Percentiles rank a stretch among this genome's conserved stretches.
Conservation (phyloP, 2,888 invertebrate species). For the Heteropelma amictum region DNA sequence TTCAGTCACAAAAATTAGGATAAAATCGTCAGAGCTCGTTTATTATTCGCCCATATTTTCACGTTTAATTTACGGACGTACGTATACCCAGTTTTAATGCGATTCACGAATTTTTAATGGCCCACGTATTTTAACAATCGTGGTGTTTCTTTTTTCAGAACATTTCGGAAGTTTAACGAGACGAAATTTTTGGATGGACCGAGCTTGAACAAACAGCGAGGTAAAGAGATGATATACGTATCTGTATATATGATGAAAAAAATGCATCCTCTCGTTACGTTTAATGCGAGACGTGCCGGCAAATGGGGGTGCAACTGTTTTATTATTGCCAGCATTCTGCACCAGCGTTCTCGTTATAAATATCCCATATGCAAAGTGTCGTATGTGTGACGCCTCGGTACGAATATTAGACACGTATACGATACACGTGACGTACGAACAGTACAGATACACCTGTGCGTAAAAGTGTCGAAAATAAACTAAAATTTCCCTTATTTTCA, state of each 20-base stretch:
- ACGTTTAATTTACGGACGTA: no score
- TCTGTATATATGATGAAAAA: no score
- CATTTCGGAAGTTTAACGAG: slow-evolving; percentile 27
- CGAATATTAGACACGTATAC: slow-evolving; percentile 1
- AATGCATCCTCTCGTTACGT: slow-evolving; percentile 53
- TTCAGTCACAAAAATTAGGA: no score
- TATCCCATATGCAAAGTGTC: slow-evolving; percentile 32
- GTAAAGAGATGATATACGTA: not conserved
- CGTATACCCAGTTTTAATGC: no score
- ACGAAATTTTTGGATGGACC: slow-evolving; percentile 15
- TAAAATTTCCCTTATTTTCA: no score
- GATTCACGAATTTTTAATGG: not conserved
- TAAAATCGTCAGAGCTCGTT: no score
- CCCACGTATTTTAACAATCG: slow-evolving; percentile 5
- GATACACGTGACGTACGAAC: slow-evolving; percentile 2
- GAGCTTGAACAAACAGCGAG: not conserved
- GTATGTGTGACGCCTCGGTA: slow-evolving; percentile 7
- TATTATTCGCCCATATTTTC: no score
- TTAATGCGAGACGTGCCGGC: slow-evolving; percentile 56
- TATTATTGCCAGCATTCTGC: slow-evolving; percentile 36
- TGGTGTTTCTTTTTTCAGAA: not conserved
- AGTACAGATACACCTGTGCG: not conserved
- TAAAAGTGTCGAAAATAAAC: no score
- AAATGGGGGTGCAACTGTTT: slow-evolving; percentile 53
- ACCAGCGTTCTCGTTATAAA: slow-evolving; percentile 37